Evolutionary conservation across 2,113 vertebrate species (phyloP).

Genomic region (Pachyramphus minor): DNA sequence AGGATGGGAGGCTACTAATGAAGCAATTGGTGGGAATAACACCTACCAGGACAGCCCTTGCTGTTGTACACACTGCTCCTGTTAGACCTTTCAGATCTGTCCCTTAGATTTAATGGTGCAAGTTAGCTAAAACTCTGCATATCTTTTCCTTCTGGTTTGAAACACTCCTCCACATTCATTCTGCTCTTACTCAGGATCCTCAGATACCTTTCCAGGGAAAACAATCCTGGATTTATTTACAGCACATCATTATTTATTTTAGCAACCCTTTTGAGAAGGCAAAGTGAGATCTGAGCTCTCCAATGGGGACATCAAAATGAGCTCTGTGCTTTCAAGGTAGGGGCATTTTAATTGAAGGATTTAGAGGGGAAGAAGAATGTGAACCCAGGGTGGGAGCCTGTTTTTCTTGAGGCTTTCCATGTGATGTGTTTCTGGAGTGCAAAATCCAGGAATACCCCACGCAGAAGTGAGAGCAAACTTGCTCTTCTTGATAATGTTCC

Average conservation of each 20-base stretch:
- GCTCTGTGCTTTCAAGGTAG: not conserved
- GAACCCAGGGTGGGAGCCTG: not conserved
- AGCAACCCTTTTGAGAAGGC: not conserved
- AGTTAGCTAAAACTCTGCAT: not conserved
- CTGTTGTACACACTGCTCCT: accelerated
- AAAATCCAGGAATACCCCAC: not conserved
- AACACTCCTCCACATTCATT: slow-evolving; percentile 10
- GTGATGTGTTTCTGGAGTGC: not conserved
- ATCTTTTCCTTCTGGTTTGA: slow-evolving; percentile 5
- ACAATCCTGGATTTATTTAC: slow-evolving; percentile 47
- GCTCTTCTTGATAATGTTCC: not conserved
- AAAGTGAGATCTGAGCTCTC: not conserved
- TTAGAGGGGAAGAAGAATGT: not conserved
- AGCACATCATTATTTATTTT: slow-evolving; percentile 22
- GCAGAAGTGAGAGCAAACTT: not conserved
- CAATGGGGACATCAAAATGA: not conserved
- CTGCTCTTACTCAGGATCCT: not conserved
- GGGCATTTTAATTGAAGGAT: not conserved
- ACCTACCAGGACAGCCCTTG: not conserved
- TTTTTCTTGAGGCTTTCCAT: not conserved
- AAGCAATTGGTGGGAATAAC: not conserved
- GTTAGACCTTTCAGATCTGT: not conserved
- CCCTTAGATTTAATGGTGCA: not conserved
- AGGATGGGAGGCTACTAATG: not conserved
- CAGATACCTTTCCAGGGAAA: slow-evolving; percentile 58